phyloP scores from a whole-genome alignment of 1,140 invertebrate species.

The Tetragonula clypearis region DNA sequence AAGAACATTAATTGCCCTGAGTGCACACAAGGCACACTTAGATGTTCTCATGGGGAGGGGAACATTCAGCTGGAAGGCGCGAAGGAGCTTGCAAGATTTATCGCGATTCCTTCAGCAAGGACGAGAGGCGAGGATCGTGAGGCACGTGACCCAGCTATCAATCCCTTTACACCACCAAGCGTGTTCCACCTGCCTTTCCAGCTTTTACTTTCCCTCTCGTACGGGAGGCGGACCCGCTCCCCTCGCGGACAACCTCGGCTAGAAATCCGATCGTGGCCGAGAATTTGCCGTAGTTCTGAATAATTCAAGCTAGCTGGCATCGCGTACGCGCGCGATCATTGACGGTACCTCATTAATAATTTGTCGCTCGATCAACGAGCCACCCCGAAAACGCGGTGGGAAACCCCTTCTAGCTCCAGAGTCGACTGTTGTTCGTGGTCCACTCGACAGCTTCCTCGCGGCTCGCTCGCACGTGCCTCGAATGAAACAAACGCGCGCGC shows the following conservation, averaged over 20 bases:
- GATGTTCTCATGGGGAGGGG: constrained; percentile 1
- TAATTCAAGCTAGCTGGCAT: constrained; percentile 42
- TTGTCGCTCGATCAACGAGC: constrained; percentile 52
- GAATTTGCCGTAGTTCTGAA: constrained; percentile 31
- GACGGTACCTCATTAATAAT: constrained; percentile 59
- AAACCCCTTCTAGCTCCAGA: constrained; percentile 21
- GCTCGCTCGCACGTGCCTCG: constrained; percentile 50
- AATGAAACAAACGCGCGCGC: constrained; percentile 47
- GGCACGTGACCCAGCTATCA: constrained; percentile 63
- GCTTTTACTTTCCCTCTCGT: constrained; percentile 31
- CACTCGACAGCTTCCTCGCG: constrained; percentile 41
- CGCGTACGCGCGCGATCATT: background rate
- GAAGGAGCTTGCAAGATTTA: constrained; percentile 62
- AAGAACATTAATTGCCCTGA: too few relatives aligned
- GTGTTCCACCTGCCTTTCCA: constrained; percentile 16
- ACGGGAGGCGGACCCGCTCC: too few relatives aligned
- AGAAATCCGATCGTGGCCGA: constrained; percentile 31
- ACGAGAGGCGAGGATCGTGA: constrained; percentile 50
- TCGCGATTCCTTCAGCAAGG: constrained; percentile 39
- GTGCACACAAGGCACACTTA: too few relatives aligned
- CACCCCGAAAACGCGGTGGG: background rate
- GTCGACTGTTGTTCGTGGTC: constrained; percentile 17
- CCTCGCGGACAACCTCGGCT: background rate
- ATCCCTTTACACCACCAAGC: constrained; percentile 37
- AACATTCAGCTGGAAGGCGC: constrained; percentile 36